phyloP scores from a whole-genome alignment of 2,113 vertebrate genomes.

The Daphoenositta chrysoptera region DNA sequence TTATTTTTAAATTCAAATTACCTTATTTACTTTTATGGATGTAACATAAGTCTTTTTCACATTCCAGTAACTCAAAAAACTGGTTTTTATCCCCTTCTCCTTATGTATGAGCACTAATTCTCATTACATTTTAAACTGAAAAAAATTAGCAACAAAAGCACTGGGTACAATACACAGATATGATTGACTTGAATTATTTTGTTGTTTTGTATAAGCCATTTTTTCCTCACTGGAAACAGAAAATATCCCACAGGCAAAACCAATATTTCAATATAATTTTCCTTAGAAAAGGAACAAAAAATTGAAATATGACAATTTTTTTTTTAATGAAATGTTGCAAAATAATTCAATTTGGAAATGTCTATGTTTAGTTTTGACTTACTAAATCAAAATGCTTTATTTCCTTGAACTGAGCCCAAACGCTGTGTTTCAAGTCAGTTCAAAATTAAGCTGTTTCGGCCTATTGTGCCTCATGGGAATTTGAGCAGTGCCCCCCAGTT shows the following conservation, averaged over 20 bases:
- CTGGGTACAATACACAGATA: constrained; percentile 1
- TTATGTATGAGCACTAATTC: not conserved
- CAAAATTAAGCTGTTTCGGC: not conserved
- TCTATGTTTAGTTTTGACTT: constrained; percentile 17
- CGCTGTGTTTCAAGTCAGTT: not conserved
- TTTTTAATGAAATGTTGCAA: not conserved
- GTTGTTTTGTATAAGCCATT: not conserved
- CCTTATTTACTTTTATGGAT: not conserved
- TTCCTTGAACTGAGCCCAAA: constrained; percentile 16
- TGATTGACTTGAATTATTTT: constrained; percentile 1
- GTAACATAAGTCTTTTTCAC: not conserved
- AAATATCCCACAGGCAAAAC: constrained; percentile 7
- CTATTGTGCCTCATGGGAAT: not conserved
- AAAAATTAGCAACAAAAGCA: not conserved
- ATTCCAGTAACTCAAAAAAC: not conserved
- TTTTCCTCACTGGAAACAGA: constrained; percentile 18
- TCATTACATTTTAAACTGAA: not conserved
- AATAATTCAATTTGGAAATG: constrained; percentile 42
- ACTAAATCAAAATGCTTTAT: constrained; percentile 26
- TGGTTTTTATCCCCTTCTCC: not conserved
- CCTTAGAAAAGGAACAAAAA: constrained; percentile 14
- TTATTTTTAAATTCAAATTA: not conserved
- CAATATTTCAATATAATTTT: constrained; percentile 8
- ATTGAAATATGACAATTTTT: constrained; percentile 33
- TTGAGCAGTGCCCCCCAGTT: not conserved